Percentiles rank a stretch among this genome's conserved stretches.
phyloP scores from a whole-genome alignment of 2,797 vertebrate species.

The Xenops minutus region DNA sequence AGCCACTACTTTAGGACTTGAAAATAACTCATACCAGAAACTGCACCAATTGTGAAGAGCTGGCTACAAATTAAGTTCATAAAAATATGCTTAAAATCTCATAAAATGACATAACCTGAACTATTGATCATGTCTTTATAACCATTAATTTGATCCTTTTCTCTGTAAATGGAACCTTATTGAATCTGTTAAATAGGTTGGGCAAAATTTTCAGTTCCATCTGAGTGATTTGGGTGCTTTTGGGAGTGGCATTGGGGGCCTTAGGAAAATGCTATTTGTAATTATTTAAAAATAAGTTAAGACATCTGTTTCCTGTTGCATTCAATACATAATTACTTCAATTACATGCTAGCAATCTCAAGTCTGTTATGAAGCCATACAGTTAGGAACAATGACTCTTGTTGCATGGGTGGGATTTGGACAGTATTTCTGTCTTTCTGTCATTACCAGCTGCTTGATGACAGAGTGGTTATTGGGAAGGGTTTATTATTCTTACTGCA shows the following conservation, averaged over 20 bases:
- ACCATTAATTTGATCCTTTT: neutral
- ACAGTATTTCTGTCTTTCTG: neutral
- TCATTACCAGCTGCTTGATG: conserved; percentile 21
- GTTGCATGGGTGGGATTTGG: neutral
- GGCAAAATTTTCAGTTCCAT: neutral
- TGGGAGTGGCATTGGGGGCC: neutral
- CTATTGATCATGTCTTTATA: neutral
- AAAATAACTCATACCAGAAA: neutral
- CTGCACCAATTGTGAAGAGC: neutral
- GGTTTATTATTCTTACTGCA: neutral
- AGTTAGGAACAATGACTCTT: conserved; percentile 19
- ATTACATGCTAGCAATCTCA: conserved; percentile 7
- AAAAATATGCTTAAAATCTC: neutral
- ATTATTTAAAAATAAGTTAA: neutral
- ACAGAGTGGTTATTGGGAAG: neutral
- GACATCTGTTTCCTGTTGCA: conserved; percentile 50
- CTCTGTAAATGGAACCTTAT: neutral
- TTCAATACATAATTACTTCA: conserved; percentile 37
- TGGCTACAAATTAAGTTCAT: neutral
- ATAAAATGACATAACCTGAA: neutral
- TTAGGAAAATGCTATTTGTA: neutral
- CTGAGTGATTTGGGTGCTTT: neutral
- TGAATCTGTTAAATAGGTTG: neutral
- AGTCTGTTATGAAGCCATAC: neutral
- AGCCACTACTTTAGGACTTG: neutral